phyloP scores from a whole-genome alignment of 1,140 invertebrate species.

The Caenorhabditis latens region DNA sequence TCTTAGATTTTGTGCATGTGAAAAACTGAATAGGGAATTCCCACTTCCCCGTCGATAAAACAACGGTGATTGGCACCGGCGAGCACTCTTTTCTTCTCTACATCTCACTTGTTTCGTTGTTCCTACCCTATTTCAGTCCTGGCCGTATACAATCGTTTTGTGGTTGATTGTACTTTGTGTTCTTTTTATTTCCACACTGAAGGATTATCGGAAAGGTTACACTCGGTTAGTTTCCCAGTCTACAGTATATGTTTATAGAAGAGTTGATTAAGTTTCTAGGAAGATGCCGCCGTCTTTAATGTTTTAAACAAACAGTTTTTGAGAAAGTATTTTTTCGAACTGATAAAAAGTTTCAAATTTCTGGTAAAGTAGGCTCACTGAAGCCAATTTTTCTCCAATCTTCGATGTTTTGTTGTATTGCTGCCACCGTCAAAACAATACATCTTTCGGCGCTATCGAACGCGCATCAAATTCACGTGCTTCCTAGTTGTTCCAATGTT shows the following conservation, averaged over 20 bases:
- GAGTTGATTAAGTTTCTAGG: slow-evolving; percentile 10
- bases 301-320: neutral
- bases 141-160: neutral
- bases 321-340: neutral
- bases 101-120: neutral
- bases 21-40: neutral
- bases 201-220: neutral
- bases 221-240: neutral
- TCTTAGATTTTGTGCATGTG: neutral
- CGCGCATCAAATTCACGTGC: neutral
- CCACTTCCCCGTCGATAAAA: neutral
- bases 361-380: neutral
- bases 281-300: neutral
- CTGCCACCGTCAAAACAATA: neutral
- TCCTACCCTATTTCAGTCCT: neutral
- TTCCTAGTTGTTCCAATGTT: neutral
- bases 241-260: neutral
- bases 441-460: neutral
- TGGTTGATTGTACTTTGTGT: slow-evolving; percentile 21
- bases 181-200: neutral
- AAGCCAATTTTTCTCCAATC: neutral
- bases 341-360: too few relatives aligned
- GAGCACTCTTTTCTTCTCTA: neutral
- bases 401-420: neutral
- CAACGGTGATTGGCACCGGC: neutral